These are phyloP conservation scores for Corvus cornix DNA, from an alignment of 2,113 vertebrate species.

Conservation along the genomic window DNA sequence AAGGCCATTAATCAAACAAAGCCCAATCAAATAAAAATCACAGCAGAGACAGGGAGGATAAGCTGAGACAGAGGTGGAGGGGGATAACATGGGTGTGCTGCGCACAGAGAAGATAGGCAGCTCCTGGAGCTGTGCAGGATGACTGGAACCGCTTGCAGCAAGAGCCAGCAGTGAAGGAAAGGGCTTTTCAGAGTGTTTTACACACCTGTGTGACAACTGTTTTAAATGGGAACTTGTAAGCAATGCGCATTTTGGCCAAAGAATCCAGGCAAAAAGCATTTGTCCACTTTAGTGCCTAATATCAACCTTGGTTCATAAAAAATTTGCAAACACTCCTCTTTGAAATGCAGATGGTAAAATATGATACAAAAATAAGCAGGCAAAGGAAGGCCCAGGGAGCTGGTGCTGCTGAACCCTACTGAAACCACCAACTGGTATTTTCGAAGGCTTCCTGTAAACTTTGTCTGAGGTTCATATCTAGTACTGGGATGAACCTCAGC, in stretches of 20 bases:
- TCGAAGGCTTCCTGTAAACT: not conserved
- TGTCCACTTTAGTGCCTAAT: not conserved
- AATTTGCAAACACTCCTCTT: not conserved
- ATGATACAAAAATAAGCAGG: not conserved
- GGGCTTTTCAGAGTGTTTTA: not conserved
- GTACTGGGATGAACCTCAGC: not conserved
- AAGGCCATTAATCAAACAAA: not conserved
- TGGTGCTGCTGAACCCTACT: not conserved
- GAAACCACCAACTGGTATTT: not conserved
- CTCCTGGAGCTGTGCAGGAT: not conserved
- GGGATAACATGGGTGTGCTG: not conserved
- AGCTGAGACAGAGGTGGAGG: not conserved
- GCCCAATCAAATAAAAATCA: not conserved
- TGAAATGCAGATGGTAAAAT: not conserved
- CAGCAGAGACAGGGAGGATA: not conserved
- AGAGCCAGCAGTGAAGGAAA: not conserved
- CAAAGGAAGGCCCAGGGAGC: not conserved
- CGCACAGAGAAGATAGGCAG: not conserved
- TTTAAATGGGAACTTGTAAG: not conserved
- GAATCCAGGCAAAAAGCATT: not conserved
- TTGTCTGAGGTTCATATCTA: not conserved
- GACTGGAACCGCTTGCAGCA: fast-evolving
- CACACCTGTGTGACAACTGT: not conserved
- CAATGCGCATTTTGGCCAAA: not conserved
- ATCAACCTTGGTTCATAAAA: not conserved